Evolutionary conservation across 2,113 vertebrate species (phyloP).

Genomic region (Sapayoa aenigma): DNA sequence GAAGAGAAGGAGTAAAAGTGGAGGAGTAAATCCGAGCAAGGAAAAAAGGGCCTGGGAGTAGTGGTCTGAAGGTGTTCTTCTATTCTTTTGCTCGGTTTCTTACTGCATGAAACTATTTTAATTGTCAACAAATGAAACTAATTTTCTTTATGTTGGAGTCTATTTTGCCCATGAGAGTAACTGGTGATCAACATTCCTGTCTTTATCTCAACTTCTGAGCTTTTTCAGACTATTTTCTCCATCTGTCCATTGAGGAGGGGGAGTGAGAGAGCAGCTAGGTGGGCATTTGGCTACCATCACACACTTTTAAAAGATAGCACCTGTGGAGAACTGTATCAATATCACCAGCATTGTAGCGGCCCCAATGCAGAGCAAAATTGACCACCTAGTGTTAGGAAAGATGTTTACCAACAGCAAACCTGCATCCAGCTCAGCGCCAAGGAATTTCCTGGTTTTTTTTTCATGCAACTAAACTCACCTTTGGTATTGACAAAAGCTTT

Average conservation of each 20-base stretch:
- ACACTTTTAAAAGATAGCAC: not conserved
- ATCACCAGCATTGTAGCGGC: not conserved
- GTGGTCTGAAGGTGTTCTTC: not conserved
- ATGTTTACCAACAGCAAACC: not conserved
- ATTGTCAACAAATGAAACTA: not conserved
- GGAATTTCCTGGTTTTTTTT: not conserved
- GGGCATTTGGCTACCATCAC: not conserved
- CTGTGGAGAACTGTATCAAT: not conserved
- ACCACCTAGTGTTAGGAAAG: not conserved
- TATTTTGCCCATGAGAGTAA: not conserved
- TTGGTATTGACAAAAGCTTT: not conserved
- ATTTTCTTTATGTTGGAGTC: not conserved
- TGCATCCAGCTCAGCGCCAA: not conserved
- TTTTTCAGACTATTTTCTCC: not conserved
- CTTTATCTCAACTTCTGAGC: not conserved
- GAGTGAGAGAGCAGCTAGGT: not conserved
- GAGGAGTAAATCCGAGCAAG: not conserved
- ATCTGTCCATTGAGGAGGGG: not conserved
- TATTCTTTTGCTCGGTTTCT: not conserved
- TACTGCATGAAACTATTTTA: not conserved
- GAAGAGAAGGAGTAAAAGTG: not conserved
- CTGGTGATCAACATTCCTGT: not conserved
- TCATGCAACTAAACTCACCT: not conserved
- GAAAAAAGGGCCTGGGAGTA: not conserved
- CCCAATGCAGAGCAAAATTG: not conserved